phyloP scores from a whole-genome alignment of 2,888 invertebrate species.

The Mesorhabditis belari region DNA sequence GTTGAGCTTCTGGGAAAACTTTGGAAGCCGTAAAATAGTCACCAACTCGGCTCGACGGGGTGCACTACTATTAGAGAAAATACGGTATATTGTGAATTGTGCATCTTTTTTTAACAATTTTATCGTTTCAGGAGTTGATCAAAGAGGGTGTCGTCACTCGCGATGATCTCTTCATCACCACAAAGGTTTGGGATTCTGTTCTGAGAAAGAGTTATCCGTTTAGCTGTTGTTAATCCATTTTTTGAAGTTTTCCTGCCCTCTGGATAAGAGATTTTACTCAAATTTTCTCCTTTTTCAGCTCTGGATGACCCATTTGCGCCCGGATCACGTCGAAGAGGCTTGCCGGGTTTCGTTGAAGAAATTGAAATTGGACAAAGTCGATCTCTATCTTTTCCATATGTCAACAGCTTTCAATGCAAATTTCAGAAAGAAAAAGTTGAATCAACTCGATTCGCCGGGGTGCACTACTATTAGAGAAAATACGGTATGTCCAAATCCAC shows the following conservation, averaged over 20 bases:
- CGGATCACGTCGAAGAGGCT: constrained; percentile 16
- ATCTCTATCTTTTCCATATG: constrained; percentile 74
- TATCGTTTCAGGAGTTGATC: constrained; percentile 52
- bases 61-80: too few species aligned
- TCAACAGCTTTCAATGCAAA: constrained; percentile 61
- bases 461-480: too few species aligned
- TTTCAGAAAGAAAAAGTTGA: neutral
- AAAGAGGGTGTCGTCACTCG: constrained; percentile 69
- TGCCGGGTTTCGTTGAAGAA: constrained; percentile 58
- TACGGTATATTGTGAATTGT: neutral
- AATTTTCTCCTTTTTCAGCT: constrained; percentile 4
- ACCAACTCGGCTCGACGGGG: too few species aligned
- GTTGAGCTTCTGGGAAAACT: too few species aligned
- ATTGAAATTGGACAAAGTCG: constrained; percentile 72
- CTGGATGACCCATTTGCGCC: constrained; percentile 14
- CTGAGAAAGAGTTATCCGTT: neutral
- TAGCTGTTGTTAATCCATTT: neutral
- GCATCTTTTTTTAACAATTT: neutral
- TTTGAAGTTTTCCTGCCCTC: neutral
- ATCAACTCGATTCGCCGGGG: too few species aligned
- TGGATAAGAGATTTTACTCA: neutral
- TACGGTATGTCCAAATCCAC: too few species aligned
- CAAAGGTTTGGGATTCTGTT: constrained; percentile 62
- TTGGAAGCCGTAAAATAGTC: too few species aligned
- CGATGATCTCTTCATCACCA: constrained; percentile 75